Base-by-base conservation (phyloP, 2,797 vertebrate genomes). In the Sebastes kiyomatsui region DNA sequence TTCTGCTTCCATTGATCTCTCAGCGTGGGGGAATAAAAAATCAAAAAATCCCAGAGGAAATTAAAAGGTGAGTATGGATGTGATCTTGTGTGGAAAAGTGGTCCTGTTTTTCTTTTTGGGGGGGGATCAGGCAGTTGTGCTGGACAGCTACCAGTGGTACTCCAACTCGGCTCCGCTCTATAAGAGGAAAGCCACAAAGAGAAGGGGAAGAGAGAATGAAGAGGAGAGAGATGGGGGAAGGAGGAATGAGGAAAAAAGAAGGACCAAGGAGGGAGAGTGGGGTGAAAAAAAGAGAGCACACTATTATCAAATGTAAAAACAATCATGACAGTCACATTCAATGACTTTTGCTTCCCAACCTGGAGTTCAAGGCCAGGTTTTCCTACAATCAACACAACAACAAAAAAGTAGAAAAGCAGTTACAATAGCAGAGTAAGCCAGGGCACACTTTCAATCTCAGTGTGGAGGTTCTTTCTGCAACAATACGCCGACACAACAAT, bases 91-190 rank as follows among this genome's bases (percentile, higher is more conserved):
- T 96, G 92, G 92, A 94, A 94, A 96, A 96, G 86, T 97, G 80
- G 92, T 96, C 96, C 96, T 97, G 95, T 96, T 95, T 94, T 84
- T 94, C 46, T 93, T 90, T 13, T 68, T n/a, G 49, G 49, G 35
- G 33, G 33, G 16, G 59, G 95, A 94, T 96, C 95, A 78, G 90
- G 91, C 85, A 78, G 87, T 92, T 80, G 79, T 52, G 84, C 81
- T 88, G 90, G 91, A 84, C 95, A 96, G 96, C 97, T 99, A 99
- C 97, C 97, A 99, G 92, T 97, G 96, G 96, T 97, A 97, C 96
- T 99, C 97, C 94, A 98, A 95, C 92, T 98, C 98, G 84, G 96
- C 96, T 95, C 96, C 97, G 89, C 92, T 98, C 98, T 99, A 97
- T 90, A 95, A 87, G 91, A 96, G 94, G 93, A 76, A 94, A 94